Percentiles rank a stretch among this genome's conserved stretches.
Conservation (phyloP, 2,797 vertebrate genomes). For the Etheostoma nigrum region DNA sequence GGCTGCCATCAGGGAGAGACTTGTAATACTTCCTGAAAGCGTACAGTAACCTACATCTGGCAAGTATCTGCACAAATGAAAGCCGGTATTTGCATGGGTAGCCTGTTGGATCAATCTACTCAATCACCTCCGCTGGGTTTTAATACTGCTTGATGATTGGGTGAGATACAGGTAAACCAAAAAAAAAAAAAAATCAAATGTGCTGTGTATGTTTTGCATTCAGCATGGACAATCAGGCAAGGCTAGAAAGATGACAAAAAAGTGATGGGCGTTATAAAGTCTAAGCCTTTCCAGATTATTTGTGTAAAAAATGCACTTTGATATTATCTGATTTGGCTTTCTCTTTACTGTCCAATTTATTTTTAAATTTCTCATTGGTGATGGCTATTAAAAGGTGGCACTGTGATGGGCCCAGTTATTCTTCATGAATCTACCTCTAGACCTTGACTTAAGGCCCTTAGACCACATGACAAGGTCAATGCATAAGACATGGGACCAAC, state of each 20-base stretch:
- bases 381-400: slow-evolving; percentile 33
- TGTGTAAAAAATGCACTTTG: not conserved
- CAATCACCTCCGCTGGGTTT: slow-evolving; percentile 40
- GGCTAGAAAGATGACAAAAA: not conserved
- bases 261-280: not conserved
- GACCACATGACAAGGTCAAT: slow-evolving; percentile 21
- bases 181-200: slow-evolving; percentile 11
- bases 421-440: slow-evolving; percentile 34
- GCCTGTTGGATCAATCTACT: slow-evolving; percentile 49
- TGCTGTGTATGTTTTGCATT: slow-evolving; percentile 14
- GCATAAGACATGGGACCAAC: slow-evolving; percentile 14
- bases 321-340: slow-evolving; percentile 16
- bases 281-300: not conserved
- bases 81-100: slow-evolving; percentile 26
- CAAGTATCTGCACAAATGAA: slow-evolving; percentile 51
- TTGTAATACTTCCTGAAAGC: slow-evolving; percentile 73
- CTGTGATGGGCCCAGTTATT: slow-evolving; percentile 32
- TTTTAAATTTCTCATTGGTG: slow-evolving; percentile 17
- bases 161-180: slow-evolving; percentile 23
- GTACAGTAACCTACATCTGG: slow-evolving; percentile 73
- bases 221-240: slow-evolving; percentile 3
- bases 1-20: slow-evolving; percentile 58
- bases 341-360: slow-evolving; percentile 19
- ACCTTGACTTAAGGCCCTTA: slow-evolving; percentile 24
- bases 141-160: slow-evolving; percentile 37